These are phyloP conservation scores for Anthrax anthrax DNA, from an alignment of 2,888 invertebrate species.

Conservation along the genomic window DNA sequence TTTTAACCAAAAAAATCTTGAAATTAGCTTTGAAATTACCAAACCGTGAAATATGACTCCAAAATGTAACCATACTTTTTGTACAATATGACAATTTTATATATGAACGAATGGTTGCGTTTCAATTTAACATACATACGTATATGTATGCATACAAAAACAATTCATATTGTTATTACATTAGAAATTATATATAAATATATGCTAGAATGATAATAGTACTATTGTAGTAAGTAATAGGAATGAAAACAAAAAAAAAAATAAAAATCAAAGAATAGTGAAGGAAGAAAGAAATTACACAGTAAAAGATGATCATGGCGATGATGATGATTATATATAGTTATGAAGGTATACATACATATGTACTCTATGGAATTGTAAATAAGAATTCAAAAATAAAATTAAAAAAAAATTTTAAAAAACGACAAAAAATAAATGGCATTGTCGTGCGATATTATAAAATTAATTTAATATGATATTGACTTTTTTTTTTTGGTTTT, in stretches of 20 bases:
- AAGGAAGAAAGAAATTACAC: not conserved
- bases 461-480: not conserved
- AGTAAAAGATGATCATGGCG: not conserved
- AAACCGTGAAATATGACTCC: slow-evolving; percentile 11
- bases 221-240: too few relatives aligned
- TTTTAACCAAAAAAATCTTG: not conserved
- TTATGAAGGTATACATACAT: not conserved
- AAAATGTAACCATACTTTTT: not conserved
- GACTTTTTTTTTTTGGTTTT: too few relatives aligned
- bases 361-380: too few relatives aligned
- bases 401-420: not conserved
- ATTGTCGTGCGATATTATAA: too few relatives aligned
- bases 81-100: too few relatives aligned
- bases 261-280: too few relatives aligned
- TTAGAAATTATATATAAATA: too few relatives aligned
- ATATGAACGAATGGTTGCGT: not conserved
- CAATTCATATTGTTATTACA: too few relatives aligned
- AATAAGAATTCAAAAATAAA: too few relatives aligned
- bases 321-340: not conserved
- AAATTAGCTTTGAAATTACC: slow-evolving; percentile 10
- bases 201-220: too few relatives aligned
- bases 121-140: not conserved
- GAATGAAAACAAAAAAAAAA: not conserved
- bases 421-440: too few relatives aligned
- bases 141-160: not conserved